Evolutionary conservation across 2,113 vertebrate genomes (phyloP).

Genomic region (Rhinolophus ferrumequinum): DNA sequence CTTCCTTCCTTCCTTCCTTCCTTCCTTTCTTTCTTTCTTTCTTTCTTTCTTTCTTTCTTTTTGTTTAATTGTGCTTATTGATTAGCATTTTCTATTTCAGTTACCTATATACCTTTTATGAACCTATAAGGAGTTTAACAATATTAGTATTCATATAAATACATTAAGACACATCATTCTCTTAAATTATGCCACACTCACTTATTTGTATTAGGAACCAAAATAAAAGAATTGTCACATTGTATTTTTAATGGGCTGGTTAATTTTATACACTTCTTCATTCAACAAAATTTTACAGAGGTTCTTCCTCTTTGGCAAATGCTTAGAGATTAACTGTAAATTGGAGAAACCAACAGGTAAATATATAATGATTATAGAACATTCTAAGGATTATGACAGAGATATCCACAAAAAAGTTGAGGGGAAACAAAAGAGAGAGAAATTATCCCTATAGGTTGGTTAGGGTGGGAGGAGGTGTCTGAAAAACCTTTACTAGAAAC

Average conservation of each 20-base stretch:
- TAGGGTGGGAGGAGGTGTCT: fast-evolving
- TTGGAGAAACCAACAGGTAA: neutral
- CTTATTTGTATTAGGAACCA: neutral
- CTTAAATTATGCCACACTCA: neutral
- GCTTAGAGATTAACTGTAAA: neutral
- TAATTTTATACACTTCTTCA: neutral
- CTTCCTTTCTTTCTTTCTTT: no score
- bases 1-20: neutral
- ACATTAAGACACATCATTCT: neutral
- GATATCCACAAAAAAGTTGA: neutral
- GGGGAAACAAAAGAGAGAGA: neutral
- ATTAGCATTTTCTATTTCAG: neutral
- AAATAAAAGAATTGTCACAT: neutral
- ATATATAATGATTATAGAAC: neutral
- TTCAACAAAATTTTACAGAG: neutral
- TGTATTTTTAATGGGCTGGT: neutral
- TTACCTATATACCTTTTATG: neutral
- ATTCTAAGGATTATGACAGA: neutral
- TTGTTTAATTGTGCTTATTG: neutral
- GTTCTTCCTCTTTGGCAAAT: neutral
- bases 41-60: no score
- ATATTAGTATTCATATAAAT: neutral
- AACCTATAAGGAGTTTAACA: neutral
- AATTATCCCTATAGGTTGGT: fast-evolving
- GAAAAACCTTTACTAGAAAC: neutral